Base-by-base conservation (phyloP, 1,140 invertebrate species). In the Pectinophora gossypiella region DNA sequence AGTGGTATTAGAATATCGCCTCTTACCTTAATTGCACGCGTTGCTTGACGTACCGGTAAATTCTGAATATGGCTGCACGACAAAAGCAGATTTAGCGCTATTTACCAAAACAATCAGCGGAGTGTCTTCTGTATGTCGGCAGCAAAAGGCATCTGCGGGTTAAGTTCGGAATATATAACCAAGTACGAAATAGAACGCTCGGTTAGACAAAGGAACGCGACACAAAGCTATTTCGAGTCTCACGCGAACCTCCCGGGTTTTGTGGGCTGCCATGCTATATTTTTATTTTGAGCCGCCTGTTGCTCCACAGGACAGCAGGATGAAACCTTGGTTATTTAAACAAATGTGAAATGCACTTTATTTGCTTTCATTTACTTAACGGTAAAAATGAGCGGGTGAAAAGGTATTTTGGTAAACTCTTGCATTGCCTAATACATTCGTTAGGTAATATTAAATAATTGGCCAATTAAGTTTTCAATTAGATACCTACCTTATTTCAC, bases 191-290 rank as follows among this genome's bases (percentile, higher is more conserved):
- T 54, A 58, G 49, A 57, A 67, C 60, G 61, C 59, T 72, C 57
- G 56, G 57, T 58, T 61, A 72, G 61, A 72, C 72, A 72, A 74
- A 72, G 64, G 56, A 59, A 51, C 52, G 59, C 61, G 53, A 55
- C 47, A 58, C 59, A 63, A 58, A 63, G 60, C 63, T 72, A 71
- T 76, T 72, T 59, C 51, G 59, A 54, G 52, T 52, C 60, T 64
- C 64, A 47, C 50, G 42, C 50, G 61, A 63, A 65, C 68, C 70
- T 64, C 71, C 43, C 19, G 68, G 60, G 68, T 56, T 46, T 68
- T 72, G 68, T 50, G 70, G 64, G 62, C 55, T 63, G 64, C 47
- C 56, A 67, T 55, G 51, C 63, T 60, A 44, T 62, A 57, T 62
- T 62, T 64, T 63, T 54, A 48, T 64, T 59, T 48, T 54, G 54